Evolutionary conservation across 2,113 vertebrate species (phyloP).

Genomic region (Vulpes vulpes): DNA sequence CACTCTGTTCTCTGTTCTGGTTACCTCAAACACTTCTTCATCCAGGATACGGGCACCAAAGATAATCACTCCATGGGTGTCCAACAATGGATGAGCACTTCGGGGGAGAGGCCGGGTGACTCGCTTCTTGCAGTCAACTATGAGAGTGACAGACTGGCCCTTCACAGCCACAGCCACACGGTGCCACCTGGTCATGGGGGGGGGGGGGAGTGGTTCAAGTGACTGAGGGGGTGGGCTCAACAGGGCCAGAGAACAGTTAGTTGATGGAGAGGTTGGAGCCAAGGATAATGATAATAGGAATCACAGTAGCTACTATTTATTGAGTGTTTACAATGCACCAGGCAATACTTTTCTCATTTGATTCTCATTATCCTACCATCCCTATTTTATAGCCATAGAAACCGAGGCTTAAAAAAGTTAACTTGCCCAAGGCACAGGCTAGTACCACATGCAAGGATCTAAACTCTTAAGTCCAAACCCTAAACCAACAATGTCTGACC

Average conservation of each 20-base stretch:
- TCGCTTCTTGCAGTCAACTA: conserved; percentile 95
- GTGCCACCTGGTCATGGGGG: conserved; percentile 91
- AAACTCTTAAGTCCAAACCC: neutral
- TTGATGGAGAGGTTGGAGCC: neutral
- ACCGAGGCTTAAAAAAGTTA: neutral
- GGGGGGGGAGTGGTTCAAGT: conserved; percentile 22
- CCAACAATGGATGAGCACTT: conserved; percentile 89
- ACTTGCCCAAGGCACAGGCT: neutral
- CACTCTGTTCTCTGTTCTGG: neutral
- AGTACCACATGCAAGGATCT: neutral
- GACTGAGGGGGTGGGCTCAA: neutral
- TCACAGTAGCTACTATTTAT: accelerated
- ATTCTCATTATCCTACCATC: neutral
- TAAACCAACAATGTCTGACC: neutral
- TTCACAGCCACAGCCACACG: conserved; percentile 93
- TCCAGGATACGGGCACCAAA: conserved; percentile 94
- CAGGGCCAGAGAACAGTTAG: neutral
- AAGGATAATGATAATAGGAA: accelerated
- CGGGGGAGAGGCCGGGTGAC: conserved; percentile 90
- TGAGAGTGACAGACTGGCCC: conserved; percentile 93
- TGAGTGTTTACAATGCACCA: neutral
- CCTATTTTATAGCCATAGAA: neutral
- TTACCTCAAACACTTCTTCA: conserved; percentile 95
- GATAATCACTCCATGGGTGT: conserved; percentile 93
- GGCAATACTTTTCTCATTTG: neutral